Percentiles rank a stretch among this genome's conserved stretches.
These are phyloP conservation scores for Bufotes viridis DNA, from an alignment of 2,797 vertebrate genomes.

Conservation along the genomic window DNA sequence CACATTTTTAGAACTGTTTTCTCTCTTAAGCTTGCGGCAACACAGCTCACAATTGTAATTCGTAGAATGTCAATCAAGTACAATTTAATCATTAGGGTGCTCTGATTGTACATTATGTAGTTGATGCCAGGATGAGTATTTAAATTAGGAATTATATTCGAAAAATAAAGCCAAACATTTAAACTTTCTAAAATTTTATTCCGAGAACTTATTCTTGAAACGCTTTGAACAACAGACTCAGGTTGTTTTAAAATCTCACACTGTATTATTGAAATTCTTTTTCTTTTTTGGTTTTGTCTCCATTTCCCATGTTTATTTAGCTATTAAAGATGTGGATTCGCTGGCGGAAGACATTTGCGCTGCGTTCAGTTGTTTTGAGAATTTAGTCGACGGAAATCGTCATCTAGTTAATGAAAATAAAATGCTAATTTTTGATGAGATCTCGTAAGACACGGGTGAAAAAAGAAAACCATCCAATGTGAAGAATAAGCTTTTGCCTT, in stretches of 20 bases:
- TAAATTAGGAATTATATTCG: conserved; percentile 13
- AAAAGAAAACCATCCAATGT: conserved; percentile 58
- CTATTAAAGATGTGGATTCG: conserved; percentile 35
- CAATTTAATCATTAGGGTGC: conserved; percentile 39
- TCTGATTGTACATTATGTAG: conserved; percentile 41
- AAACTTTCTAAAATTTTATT: conserved; percentile 20
- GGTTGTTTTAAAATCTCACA: background rate
- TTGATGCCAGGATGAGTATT: conserved; percentile 18
- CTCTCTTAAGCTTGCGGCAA: conserved; percentile 63
- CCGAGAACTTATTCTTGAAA: background rate
- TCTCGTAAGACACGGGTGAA: conserved; percentile 61
- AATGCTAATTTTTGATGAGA: conserved; percentile 67
- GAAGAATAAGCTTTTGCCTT: conserved; percentile 64
- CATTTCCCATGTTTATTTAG: conserved; percentile 14
- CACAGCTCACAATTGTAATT: conserved; percentile 25
- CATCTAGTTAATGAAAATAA: conserved; percentile 66
- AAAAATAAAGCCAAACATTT: background rate
- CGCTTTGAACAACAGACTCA: background rate
- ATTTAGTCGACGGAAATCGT: conserved; percentile 67
- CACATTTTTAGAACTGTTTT: conserved; percentile 64
- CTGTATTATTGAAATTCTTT: conserved; percentile 2
- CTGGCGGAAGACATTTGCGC: conserved; percentile 62
- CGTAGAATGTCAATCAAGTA: conserved; percentile 53
- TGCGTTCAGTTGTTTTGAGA: conserved; percentile 65
- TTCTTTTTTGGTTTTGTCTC: background rate